Evolutionary conservation across 2,113 vertebrate species (phyloP).

Genomic region (Okapia johnstoni): DNA sequence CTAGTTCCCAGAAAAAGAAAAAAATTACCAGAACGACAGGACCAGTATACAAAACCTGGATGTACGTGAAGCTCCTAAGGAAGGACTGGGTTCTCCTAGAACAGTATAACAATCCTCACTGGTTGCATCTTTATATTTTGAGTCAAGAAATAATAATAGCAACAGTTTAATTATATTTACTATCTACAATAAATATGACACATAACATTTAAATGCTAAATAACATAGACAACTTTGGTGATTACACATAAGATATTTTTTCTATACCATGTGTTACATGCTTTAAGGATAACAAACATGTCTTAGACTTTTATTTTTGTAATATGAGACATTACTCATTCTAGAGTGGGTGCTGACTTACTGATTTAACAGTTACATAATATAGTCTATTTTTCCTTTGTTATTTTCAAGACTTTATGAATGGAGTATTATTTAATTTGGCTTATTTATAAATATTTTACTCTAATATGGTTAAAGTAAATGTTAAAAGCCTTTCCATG

Average conservation of each 20-base stretch:
- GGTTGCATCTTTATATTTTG: not conserved
- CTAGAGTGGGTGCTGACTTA: not conserved
- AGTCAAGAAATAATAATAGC: not conserved
- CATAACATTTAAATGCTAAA: not conserved
- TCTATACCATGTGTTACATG: not conserved
- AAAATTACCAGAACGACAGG: constrained; percentile 69
- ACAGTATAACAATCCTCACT: constrained; percentile 21
- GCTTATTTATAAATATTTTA: not conserved
- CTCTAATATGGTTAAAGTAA: not conserved
- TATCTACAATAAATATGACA: not conserved
- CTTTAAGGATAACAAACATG: not conserved
- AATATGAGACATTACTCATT: not conserved
- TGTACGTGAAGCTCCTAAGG: constrained; percentile 58
- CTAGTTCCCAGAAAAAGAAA: constrained; percentile 61
- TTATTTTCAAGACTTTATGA: not conserved
- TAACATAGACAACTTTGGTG: not conserved
- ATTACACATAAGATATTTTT: not conserved
- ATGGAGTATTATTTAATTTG: not conserved
- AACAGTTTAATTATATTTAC: not conserved
- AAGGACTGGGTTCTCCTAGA: constrained; percentile 66
- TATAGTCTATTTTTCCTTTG: not conserved
- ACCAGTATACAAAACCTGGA: constrained; percentile 65
- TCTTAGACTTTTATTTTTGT: not conserved
- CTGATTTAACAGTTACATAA: not conserved
- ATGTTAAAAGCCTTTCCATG: not conserved